A percentile compares a stretch with the other conserved stretches of the same genome.
phyloP scores from a whole-genome alignment of 2,113 vertebrate genomes.

The Leucosticte australis region DNA sequence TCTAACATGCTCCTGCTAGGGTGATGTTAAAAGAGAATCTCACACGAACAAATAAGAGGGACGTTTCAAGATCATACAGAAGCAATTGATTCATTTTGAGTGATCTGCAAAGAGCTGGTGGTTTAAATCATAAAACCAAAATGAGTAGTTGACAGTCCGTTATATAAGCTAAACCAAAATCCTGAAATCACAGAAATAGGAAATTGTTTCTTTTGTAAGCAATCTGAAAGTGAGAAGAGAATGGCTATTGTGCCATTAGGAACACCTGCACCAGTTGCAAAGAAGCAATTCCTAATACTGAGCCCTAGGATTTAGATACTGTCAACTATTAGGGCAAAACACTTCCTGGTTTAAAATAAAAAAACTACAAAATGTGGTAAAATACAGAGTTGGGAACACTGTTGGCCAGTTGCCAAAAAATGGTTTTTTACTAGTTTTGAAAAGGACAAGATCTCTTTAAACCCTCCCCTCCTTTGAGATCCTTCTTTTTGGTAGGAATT shows the following conservation, averaged over 20 bases:
- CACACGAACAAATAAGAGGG: background rate
- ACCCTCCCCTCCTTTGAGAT: background rate
- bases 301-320: background rate
- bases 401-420: background rate
- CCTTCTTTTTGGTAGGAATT: background rate
- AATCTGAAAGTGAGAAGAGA: background rate
- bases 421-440: background rate
- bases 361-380: background rate
- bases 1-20: background rate
- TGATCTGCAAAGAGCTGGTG: background rate
- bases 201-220: background rate
- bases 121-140: background rate
- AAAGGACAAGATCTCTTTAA: background rate
- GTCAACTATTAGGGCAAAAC: background rate
- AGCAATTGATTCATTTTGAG: background rate
- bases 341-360: background rate
- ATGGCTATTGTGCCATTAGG: background rate
- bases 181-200: background rate
- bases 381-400: background rate
- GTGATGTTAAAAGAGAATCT: background rate
- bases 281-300: background rate
- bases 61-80: background rate
- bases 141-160: accelerated
- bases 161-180: background rate
- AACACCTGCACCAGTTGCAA: background rate